Conservation (phyloP, 2,113 vertebrate genomes). For the Tangachromis dhanisi region DNA sequence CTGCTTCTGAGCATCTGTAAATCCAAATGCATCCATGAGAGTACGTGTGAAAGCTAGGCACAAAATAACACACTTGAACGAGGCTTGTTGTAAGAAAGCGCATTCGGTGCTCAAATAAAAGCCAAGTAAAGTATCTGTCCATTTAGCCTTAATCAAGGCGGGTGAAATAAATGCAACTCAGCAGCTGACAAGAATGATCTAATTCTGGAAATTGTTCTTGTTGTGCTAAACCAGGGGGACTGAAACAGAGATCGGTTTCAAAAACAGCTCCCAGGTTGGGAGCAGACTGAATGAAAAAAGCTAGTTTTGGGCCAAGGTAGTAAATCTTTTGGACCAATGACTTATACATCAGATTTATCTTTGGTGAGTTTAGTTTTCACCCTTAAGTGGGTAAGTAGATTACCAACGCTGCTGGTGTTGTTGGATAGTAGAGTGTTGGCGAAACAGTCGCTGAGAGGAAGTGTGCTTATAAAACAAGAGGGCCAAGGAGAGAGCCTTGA, state of each 20-base stretch:
- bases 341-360: background rate
- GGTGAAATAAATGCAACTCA: background rate
- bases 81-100: background rate
- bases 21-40: background rate
- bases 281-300: background rate
- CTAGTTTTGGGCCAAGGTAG: accelerated
- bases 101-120: background rate
- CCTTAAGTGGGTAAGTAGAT: background rate
- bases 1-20: background rate
- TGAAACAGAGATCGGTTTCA: background rate
- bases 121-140: background rate
- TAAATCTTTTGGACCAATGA: no score
- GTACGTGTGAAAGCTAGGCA: accelerated
- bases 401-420: background rate
- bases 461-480: background rate
- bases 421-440: background rate
- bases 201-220: background rate
- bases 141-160: accelerated
- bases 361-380: background rate
- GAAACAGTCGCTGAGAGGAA: background rate
- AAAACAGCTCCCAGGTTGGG: background rate
- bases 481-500: background rate
- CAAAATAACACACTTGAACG: accelerated
- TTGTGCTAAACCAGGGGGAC: accelerated
- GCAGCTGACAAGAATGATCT: background rate